Evolutionary conservation across 1,140 invertebrate genomes (phyloP).

Genomic region (Heliconius congener): DNA sequence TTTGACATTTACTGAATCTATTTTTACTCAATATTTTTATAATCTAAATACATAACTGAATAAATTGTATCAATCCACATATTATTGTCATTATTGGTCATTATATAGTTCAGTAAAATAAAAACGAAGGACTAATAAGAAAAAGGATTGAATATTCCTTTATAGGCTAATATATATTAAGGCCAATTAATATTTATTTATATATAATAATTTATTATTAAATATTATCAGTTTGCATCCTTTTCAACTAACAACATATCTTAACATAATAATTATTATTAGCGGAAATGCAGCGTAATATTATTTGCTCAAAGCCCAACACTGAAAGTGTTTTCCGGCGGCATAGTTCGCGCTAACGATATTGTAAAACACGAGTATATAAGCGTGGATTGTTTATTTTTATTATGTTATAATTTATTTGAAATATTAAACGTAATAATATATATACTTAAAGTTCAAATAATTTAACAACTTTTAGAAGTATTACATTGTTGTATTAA

Average conservation of each 20-base stretch:
- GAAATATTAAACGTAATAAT: not conserved
- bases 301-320: conserved; percentile 24
- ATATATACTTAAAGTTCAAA: not conserved
- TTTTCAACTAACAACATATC: conserved; percentile 3
- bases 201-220: not conserved
- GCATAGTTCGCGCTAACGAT: conserved; percentile 22
- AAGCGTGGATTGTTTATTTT: not conserved
- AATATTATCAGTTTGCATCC: not conserved
- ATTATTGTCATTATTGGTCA: too few species aligned
- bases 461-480: not conserved
- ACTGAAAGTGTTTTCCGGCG: conserved; percentile 37
- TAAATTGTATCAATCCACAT: too few species aligned
- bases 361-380: conserved; percentile 8
- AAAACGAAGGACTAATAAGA: not conserved
- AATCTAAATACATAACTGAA: not conserved
- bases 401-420: not conserved
- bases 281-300: conserved; percentile 22
- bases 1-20: not conserved
- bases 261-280: not conserved
- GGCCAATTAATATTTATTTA: not conserved
- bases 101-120: too few species aligned
- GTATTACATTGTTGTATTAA: not conserved
- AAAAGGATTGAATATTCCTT: not conserved
- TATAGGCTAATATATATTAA: too few species aligned
- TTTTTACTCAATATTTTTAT: not conserved